These are phyloP conservation scores for Dasysyrphus tricinctus DNA, from an alignment of 2,888 invertebrate species.

Conservation along the genomic window DNA sequence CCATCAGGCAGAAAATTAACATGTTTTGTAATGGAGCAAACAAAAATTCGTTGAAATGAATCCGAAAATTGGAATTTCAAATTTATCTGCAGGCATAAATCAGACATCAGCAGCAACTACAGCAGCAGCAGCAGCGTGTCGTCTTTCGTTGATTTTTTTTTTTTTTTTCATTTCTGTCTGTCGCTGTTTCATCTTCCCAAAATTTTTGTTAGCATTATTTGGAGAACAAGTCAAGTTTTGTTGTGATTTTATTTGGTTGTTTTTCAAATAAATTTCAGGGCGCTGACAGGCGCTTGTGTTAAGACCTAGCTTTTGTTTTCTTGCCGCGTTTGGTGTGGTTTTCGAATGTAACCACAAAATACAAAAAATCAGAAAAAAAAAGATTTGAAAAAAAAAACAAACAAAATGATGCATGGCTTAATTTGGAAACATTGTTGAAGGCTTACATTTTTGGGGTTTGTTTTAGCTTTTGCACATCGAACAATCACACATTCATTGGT, in stretches of 20 bases:
- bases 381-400: conserved; percentile 15
- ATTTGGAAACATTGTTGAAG: conserved; percentile 56
- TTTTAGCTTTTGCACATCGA: conserved; percentile 33
- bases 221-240: background rate
- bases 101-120: conserved; percentile 32
- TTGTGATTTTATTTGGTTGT: conserved; percentile 41
- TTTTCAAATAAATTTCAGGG: conserved; percentile 71
- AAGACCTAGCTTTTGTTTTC: conserved; percentile 71
- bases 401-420: conserved; percentile 72
- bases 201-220: conserved; percentile 35
- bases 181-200: conserved; percentile 11
- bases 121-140: conserved; percentile 22
- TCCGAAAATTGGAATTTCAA: conserved; percentile 72
- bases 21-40: conserved; percentile 59
- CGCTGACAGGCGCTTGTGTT: conserved; percentile 73
- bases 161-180: background rate
- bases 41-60: conserved; percentile 61
- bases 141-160: conserved; percentile 18
- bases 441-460: conserved; percentile 24
- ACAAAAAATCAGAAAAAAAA: background rate
- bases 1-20: conserved; percentile 65
- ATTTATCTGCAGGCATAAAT: conserved; percentile 73
- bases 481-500: background rate
- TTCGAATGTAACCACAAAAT: conserved; percentile 53
- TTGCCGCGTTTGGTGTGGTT: conserved; percentile 62